Evolutionary conservation across 2,797 vertebrate genomes (phyloP).

Genomic region (Microcaecilia unicolor): DNA sequence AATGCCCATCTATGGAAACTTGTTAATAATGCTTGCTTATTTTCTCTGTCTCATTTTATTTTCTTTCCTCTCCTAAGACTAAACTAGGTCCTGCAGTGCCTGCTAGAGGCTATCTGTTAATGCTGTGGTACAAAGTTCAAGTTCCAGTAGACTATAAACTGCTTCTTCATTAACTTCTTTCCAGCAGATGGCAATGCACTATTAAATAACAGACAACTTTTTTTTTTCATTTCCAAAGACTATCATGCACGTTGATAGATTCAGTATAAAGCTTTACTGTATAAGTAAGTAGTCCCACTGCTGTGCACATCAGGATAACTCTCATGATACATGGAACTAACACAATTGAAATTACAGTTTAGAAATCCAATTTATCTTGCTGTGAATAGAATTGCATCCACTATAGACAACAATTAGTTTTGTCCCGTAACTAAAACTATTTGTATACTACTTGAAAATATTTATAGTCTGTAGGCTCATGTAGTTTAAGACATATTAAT

Average conservation of each 20-base stretch:
- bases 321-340: conserved; percentile 39
- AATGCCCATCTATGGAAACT: too few relatives aligned
- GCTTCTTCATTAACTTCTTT: conserved; percentile 19
- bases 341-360: conserved; percentile 51
- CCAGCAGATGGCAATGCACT: conserved; percentile 25
- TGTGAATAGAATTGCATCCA: conserved; percentile 60
- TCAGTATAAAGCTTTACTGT: conserved; percentile 30
- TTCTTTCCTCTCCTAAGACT: too few relatives aligned
- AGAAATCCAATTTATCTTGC: conserved; percentile 62
- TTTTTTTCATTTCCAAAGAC: conserved; percentile 3
- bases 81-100: too few relatives aligned
- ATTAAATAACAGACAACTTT: conserved; percentile 8
- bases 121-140: too few relatives aligned
- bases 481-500: conserved; percentile 35
- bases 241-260: conserved; percentile 19
- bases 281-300: conserved; percentile 40
- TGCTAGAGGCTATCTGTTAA: too few relatives aligned
- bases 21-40: too few relatives aligned
- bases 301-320: conserved; percentile 47
- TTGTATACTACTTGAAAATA: conserved; percentile 34
- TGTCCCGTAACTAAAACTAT: conserved; percentile 49
- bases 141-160: too few relatives aligned
- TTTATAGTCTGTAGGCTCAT: conserved; percentile 20
- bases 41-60: too few relatives aligned
- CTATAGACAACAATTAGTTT: conserved; percentile 58